phyloP scores from a whole-genome alignment of 1,140 invertebrate genomes.

The Probaryconus sp. region DNA sequence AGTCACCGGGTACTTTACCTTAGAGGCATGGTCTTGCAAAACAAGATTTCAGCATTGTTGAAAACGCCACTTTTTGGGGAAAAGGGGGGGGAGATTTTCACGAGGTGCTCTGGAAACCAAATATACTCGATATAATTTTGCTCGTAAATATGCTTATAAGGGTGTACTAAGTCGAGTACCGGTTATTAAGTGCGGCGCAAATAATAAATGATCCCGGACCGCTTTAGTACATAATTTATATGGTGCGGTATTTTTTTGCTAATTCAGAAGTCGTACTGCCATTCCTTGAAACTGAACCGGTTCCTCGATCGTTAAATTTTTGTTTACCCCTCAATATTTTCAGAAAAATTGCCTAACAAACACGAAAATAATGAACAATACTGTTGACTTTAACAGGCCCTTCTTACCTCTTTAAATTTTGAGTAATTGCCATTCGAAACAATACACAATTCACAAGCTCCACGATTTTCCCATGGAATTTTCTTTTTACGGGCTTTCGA shows the following conservation, averaged over 20 bases:
- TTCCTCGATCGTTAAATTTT: conserved; percentile 18
- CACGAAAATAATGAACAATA: conserved; percentile 22
- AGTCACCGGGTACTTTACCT: too few species aligned
- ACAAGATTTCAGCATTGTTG: too few species aligned
- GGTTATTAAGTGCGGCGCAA: conserved; percentile 31
- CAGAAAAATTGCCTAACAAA: background rate
- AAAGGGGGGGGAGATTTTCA: too few species aligned
- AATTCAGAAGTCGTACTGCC: conserved; percentile 15
- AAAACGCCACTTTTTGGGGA: too few species aligned
- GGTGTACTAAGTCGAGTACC: conserved; percentile 21
- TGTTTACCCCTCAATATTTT: too few species aligned
- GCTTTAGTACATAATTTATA: conserved; percentile 39
- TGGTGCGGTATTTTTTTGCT: conserved; percentile 8
- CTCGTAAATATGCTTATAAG: conserved; percentile 35
- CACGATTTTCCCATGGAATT: too few species aligned
- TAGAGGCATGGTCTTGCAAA: too few species aligned
- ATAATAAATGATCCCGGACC: conserved; percentile 38
- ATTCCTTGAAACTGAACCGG: conserved; percentile 25
- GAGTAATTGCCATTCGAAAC: too few species aligned
- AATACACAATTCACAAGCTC: too few species aligned
- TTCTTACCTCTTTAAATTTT: background rate
- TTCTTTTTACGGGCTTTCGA: too few species aligned
- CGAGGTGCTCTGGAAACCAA: too few species aligned
- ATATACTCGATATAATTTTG: conserved; percentile 21
- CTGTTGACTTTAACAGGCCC: conserved; percentile 5